Conservation (phyloP, 1,140 invertebrate genomes). For the Drosophila sproati region DNA sequence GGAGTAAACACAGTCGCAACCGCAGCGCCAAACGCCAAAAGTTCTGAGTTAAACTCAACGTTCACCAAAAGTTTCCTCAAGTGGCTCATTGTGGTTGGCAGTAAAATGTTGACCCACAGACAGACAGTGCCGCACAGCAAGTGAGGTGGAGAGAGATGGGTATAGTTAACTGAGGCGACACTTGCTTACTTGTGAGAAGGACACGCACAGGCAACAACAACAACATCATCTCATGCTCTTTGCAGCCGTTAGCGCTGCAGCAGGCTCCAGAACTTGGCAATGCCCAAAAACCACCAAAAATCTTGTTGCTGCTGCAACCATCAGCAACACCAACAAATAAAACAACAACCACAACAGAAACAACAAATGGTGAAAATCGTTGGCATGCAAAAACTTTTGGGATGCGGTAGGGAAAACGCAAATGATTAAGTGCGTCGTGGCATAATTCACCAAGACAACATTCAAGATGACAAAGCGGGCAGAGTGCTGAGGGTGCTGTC, state of each 20-base stretch:
- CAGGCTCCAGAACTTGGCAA: constrained; percentile 39
- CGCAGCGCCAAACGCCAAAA: constrained; percentile 72
- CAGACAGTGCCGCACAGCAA: constrained; percentile 7
- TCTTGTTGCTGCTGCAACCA: constrained; percentile 21
- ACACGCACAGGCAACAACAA: constrained; percentile 45
- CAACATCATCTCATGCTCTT: constrained; percentile 45
- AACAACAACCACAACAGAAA: constrained; percentile 35
- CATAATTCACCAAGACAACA: constrained; percentile 79
- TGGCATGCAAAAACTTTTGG: constrained; percentile 75
- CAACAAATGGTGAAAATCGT: constrained; percentile 40
- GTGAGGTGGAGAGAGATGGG: constrained; percentile 14
- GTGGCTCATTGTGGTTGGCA: constrained; percentile 78
- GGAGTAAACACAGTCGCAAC: constrained; percentile 1
- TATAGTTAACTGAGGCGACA: constrained; percentile 63
- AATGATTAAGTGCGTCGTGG: constrained; percentile 77
- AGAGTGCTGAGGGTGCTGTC: constrained; percentile 1
- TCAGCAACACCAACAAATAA: constrained; percentile 15
- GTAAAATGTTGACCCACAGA: constrained; percentile 73
- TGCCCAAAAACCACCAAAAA: constrained; percentile 33
- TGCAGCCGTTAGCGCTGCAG: constrained; percentile 58
- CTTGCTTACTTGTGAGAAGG: constrained; percentile 70
- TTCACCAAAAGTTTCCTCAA: constrained; percentile 69
- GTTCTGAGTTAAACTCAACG: constrained; percentile 78
- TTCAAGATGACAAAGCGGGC: constrained; percentile 24
- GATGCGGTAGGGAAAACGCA: constrained; percentile 74